These are phyloP conservation scores for Epistrophe grossulariae DNA, from an alignment of 2,888 invertebrate species.

Conservation along the genomic window DNA sequence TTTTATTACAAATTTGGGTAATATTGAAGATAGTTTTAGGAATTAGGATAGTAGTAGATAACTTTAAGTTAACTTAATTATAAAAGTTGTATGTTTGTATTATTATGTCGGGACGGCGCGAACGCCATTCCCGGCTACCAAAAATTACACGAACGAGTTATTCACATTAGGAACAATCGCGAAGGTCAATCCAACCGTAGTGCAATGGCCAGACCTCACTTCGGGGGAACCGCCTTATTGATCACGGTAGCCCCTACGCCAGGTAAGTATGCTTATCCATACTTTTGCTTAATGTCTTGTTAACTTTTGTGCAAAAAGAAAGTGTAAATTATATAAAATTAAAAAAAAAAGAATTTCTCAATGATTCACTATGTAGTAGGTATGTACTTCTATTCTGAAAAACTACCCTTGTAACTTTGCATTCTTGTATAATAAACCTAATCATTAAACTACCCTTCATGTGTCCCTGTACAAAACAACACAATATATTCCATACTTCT, in stretches of 20 bases:
- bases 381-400: too few species aligned
- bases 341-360: not conserved
- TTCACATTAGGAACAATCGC: slow-evolving; percentile 90
- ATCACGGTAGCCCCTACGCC: slow-evolving; percentile 80
- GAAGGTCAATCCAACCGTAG: slow-evolving; percentile 85
- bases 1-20: too few species aligned
- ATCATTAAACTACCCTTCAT: too few species aligned
- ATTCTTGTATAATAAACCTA: too few species aligned
- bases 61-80: too few species aligned
- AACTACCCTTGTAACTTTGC: too few species aligned
- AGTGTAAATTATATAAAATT: slow-evolving; percentile 26
- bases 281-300: not conserved
- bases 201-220: slow-evolving; percentile 79
- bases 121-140: slow-evolving; percentile 88
- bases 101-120: slow-evolving; percentile 86
- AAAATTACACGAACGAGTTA: slow-evolving; percentile 89
- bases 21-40: too few species aligned
- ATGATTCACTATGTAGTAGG: too few species aligned
- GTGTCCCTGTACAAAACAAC: too few species aligned
- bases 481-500: too few species aligned
- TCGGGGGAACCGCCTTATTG: slow-evolving; percentile 80
- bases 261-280: slow-evolving; percentile 78
- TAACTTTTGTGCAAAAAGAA: not conserved
- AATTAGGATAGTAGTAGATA: too few species aligned
- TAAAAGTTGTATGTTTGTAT: too few species aligned